These are phyloP conservation scores for Clostera curtula DNA, from an alignment of 2,888 invertebrate species.

Conservation along the genomic window DNA sequence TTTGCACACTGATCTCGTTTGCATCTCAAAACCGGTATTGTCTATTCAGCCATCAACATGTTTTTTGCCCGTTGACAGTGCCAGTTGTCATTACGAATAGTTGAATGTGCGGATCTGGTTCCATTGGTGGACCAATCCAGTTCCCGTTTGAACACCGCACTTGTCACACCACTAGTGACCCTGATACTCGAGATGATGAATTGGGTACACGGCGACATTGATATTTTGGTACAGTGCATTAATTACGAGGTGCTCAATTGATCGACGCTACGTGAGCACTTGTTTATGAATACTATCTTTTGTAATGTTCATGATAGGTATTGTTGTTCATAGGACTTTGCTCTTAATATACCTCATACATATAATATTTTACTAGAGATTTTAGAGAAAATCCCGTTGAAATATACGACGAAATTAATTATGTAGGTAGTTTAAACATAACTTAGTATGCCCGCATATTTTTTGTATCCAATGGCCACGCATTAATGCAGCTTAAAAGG, in stretches of 20 bases:
- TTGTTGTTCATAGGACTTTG: too few species aligned
- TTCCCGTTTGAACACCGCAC: constrained; percentile 14
- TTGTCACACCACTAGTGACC: constrained; percentile 19
- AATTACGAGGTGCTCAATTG: neutral
- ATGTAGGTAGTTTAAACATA: too few species aligned
- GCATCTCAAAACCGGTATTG: neutral
- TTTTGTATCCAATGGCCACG: too few species aligned
- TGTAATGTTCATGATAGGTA: too few species aligned
- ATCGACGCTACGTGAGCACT: too few species aligned
- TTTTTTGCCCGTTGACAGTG: constrained; percentile 6
- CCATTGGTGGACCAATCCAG: constrained; percentile 16
- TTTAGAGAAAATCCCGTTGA: too few species aligned
- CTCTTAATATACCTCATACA: too few species aligned
- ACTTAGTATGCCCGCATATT: too few species aligned
- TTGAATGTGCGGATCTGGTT: constrained; percentile 14
- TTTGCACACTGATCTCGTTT: constrained; percentile 6
- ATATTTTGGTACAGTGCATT: constrained; percentile 5
- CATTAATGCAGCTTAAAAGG: too few species aligned
- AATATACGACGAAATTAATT: too few species aligned
- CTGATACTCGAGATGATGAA: constrained; percentile 13
- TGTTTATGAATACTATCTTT: too few species aligned
- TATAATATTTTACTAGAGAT: too few species aligned
- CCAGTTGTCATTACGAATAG: constrained; percentile 7
- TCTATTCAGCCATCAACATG: constrained; percentile 5
- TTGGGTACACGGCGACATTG: constrained; percentile 8